Conservation (phyloP, 2,888 invertebrate genomes). For the Zhuqinia jingwanae region DNA sequence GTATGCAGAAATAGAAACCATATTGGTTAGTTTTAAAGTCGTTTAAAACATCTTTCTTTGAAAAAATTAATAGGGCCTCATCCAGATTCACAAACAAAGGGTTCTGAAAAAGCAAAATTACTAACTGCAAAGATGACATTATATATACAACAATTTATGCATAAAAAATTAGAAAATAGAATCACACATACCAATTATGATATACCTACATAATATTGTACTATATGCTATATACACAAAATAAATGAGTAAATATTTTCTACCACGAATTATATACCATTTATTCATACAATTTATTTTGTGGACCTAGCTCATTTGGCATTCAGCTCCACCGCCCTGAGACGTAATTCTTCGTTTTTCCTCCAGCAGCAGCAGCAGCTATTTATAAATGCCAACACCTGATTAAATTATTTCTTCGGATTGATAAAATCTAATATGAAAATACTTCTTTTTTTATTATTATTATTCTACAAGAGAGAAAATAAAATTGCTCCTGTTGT, state of each 20-base stretch:
- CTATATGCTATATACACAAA: too few relatives aligned
- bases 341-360: conserved; percentile 71
- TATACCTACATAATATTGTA: not conserved
- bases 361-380: too few relatives aligned
- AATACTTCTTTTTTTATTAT: conserved; percentile 59
- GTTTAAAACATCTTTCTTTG: too few relatives aligned
- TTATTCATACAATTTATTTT: not conserved
- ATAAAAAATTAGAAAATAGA: conserved; percentile 6
- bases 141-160: not conserved
- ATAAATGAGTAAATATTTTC: too few relatives aligned
- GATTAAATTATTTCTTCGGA: conserved; percentile 73
- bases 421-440: conserved; percentile 69
- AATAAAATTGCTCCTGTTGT: not conserved
- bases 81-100: too few relatives aligned
- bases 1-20: not conserved
- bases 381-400: conserved; percentile 73
- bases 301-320: conserved; percentile 53
- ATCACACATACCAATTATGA: not conserved
- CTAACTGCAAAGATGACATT: too few relatives aligned
- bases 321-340: conserved; percentile 59
- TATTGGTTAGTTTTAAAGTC: not conserved
- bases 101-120: too few relatives aligned
- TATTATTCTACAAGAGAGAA: too few relatives aligned
- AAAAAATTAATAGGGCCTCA: too few relatives aligned
- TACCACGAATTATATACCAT: too few relatives aligned